Conservation (phyloP, 2,888 invertebrate genomes). For the Tetheella fluctuosa region DNA sequence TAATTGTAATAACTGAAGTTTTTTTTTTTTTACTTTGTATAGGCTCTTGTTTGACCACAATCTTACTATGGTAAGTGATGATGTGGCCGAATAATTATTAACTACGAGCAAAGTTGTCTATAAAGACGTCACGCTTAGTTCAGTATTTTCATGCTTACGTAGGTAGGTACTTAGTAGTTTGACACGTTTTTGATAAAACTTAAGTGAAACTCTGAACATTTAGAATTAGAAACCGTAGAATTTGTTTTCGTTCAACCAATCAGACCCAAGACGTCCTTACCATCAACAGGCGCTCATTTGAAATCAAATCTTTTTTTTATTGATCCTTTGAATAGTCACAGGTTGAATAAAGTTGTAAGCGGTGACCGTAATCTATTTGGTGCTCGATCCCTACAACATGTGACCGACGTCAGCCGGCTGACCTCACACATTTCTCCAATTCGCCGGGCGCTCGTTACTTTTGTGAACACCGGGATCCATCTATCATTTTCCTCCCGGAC, state of each 20-base stretch:
- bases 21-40: conserved; percentile 19
- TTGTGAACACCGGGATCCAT: conserved; percentile 66
- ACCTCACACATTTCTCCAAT: conserved; percentile 70
- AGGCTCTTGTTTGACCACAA: too few relatives aligned
- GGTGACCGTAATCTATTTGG: conserved; percentile 70
- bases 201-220: conserved; percentile 22
- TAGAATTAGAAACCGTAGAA: conserved; percentile 5
- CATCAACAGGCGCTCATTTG: conserved; percentile 43
- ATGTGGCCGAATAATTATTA: conserved; percentile 29
- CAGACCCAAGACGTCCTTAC: conserved; percentile 34
- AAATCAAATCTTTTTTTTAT: conserved; percentile 65
- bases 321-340: conserved; percentile 57
- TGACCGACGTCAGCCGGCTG: conserved; percentile 66
- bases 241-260: conserved; percentile 34
- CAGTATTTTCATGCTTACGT: conserved; percentile 31
- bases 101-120: neutral
- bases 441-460: conserved; percentile 64
- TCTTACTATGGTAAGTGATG: too few relatives aligned
- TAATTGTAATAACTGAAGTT: conserved; percentile 40
- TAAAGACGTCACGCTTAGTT: conserved; percentile 25
- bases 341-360: conserved; percentile 69
- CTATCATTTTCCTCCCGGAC: conserved; percentile 68
- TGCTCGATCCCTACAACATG: conserved; percentile 61
- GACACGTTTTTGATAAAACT: conserved; percentile 48
- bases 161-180: conserved; percentile 44